Evolutionary conservation across 2,888 invertebrate genomes (phyloP).

Genomic region (Urechis unicinctus): DNA sequence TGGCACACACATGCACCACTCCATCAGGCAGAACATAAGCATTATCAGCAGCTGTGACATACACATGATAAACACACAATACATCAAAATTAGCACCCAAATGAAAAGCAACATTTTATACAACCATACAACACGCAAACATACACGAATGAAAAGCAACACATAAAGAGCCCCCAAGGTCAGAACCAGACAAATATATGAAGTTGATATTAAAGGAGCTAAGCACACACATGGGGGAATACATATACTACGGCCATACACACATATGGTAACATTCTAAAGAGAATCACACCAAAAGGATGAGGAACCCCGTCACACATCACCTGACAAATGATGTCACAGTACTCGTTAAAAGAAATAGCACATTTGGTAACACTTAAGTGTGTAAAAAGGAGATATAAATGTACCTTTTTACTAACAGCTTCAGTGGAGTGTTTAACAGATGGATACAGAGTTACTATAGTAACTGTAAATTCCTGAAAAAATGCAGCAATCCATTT

Average conservation of each 20-base stretch:
- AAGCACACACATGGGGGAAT: no score
- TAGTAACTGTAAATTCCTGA: slow-evolving; percentile 44
- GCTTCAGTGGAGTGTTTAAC: slow-evolving; percentile 53
- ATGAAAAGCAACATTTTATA: no score
- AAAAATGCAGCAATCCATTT: slow-evolving; percentile 2
- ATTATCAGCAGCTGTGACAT: slow-evolving; percentile 65
- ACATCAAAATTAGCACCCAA: no score
- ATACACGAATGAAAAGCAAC: no score
- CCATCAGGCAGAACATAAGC: slow-evolving; percentile 80
- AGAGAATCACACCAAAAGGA: background rate
- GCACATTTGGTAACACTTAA: no score
- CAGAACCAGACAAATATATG: background rate
- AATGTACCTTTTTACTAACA: slow-evolving; percentile 57
- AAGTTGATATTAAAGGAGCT: background rate
- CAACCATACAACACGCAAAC: no score
- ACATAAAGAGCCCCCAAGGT: no score
- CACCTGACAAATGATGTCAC: no score
- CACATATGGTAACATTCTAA: background rate
- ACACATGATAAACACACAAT: background rate
- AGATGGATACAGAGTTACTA: slow-evolving; percentile 53
- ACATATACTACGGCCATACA: no score
- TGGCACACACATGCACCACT: slow-evolving; percentile 83
- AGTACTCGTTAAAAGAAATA: no score
- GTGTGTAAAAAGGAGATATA: no score
- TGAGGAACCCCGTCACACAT: slow-evolving; percentile 1